These are phyloP conservation scores for Dendropsophus ebraccatus DNA, from an alignment of 2,113 vertebrate genomes.

Conservation along the genomic window DNA sequence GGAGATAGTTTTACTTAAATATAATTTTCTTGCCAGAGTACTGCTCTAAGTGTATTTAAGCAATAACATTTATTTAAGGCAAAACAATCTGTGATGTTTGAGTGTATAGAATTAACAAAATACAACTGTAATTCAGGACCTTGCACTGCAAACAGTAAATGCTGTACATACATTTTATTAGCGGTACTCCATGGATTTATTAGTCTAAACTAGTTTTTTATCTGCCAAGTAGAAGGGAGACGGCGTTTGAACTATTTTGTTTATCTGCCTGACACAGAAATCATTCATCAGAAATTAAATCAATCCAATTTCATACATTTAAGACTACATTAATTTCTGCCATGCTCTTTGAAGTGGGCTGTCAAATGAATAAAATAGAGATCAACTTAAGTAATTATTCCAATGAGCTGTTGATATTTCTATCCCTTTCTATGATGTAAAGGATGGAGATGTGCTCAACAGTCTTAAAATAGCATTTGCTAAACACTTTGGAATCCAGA, in stretches of 20 bases:
- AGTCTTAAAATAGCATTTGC: conserved; percentile 23
- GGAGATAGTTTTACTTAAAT: too few species aligned
- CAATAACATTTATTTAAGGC: too few species aligned
- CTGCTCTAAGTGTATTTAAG: too few species aligned
- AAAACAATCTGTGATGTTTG: too few species aligned
- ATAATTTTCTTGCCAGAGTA: too few species aligned
- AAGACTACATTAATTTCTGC: conserved; percentile 44
- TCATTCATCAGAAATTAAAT: conserved; percentile 6
- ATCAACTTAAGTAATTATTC: conserved; percentile 44
- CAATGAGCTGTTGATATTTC: conserved; percentile 47
- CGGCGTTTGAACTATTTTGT: neutral
- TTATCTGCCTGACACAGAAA: neutral
- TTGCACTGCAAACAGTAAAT: neutral
- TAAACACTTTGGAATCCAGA: conserved; percentile 16
- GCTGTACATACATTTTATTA: conserved; percentile 8
- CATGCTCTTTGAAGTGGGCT: conserved; percentile 40
- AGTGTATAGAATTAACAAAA: neutral
- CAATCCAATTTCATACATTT: neutral
- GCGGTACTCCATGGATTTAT: conserved; percentile 53
- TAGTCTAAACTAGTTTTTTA: conserved; percentile 54
- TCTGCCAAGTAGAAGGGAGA: conserved; percentile 39
- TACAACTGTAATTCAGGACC: neutral
- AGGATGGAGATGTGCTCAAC: conserved; percentile 29
- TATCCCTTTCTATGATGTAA: conserved; percentile 19
- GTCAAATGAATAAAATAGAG: conserved; percentile 40